phyloP scores from a whole-genome alignment of 2,797 vertebrate genomes.

The Chloroceryle inda region DNA sequence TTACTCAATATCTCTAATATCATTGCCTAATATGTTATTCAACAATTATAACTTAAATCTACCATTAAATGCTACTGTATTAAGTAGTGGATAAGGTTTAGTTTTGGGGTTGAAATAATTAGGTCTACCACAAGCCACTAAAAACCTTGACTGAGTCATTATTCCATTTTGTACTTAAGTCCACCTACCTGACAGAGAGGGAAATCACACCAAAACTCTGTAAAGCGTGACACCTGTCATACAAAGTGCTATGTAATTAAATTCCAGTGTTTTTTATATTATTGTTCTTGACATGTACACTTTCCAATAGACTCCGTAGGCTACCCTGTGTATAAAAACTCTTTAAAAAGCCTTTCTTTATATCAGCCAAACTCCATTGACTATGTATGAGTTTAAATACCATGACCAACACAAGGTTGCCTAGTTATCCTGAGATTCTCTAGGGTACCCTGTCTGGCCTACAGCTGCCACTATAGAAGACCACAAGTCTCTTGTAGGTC shows the following conservation, averaged over 20 bases:
- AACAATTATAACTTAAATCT: background rate
- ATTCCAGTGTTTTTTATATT: background rate
- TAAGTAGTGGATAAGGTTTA: background rate
- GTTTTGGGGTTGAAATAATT: background rate
- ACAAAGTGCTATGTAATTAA: background rate
- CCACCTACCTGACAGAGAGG: background rate
- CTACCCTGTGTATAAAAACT: background rate
- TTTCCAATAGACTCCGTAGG: background rate
- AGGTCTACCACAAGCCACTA: background rate
- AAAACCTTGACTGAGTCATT: background rate
- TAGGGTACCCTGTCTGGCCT: background rate
- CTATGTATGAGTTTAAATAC: background rate
- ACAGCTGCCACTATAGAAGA: background rate
- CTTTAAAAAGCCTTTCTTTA: background rate
- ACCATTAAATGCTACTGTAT: background rate
- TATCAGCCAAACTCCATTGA: background rate
- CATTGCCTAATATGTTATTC: background rate
- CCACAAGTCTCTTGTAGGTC: background rate
- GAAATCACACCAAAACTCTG: background rate
- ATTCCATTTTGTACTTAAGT: background rate
- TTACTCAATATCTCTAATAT: background rate
- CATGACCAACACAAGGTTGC: fast-evolving
- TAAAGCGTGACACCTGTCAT: background rate
- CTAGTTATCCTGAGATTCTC: background rate
- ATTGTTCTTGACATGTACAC: background rate